phyloP scores from a whole-genome alignment of 2,113 vertebrate species.

The Cryptotis parvus region DNA sequence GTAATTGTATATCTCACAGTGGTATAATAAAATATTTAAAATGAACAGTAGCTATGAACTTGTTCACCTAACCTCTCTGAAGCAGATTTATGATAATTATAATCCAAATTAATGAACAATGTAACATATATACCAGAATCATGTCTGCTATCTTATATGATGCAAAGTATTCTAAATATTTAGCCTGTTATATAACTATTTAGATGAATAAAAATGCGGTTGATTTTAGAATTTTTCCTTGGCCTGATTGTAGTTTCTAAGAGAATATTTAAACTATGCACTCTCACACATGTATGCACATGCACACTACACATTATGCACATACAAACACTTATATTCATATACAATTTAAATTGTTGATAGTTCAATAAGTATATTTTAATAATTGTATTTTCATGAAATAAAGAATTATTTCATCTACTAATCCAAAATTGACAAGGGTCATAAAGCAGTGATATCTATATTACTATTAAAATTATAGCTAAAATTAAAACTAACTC shows the following conservation, averaged over 20 bases:
- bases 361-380: neutral
- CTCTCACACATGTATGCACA: neutral
- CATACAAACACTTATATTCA: neutral
- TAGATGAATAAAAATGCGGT: too few relatives aligned
- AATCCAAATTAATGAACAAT: too few relatives aligned
- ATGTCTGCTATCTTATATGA: neutral
- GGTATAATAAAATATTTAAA: too few relatives aligned
- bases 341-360: neutral
- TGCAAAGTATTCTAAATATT: too few relatives aligned
- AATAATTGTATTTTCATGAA: neutral
- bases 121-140: too few relatives aligned
- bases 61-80: neutral
- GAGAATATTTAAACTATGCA: neutral
- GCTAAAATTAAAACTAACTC: neutral
- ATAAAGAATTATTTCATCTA: conserved; percentile 10
- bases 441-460: neutral
- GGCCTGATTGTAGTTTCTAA: neutral
- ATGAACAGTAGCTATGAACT: neutral
- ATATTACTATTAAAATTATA: too few relatives aligned
- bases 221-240: neutral
- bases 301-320: neutral
- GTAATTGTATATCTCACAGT: too few relatives aligned
- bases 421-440: neutral
- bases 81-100: neutral
- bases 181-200: too few relatives aligned